These are phyloP conservation scores for Enteromius radiatus DNA, from an alignment of 2,797 vertebrate genomes.

Conservation along the genomic window DNA sequence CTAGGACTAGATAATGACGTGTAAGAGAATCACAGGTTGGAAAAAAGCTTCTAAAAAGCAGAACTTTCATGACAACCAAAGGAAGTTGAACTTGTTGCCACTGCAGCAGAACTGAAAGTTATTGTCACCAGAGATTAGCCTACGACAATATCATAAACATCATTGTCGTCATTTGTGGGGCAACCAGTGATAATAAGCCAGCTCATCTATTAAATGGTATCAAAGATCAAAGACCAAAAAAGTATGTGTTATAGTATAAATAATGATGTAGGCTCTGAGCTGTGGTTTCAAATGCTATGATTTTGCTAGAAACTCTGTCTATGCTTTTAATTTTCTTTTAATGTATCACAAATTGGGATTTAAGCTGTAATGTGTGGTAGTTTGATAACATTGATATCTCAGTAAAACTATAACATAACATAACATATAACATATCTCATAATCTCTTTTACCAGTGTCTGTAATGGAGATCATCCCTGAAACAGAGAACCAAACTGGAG, in stretches of 20 bases:
- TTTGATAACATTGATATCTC: neutral
- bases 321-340: neutral
- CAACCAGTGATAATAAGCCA: neutral
- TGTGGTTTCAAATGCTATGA: neutral
- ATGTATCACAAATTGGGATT: neutral
- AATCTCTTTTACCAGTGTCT: conserved; percentile 3
- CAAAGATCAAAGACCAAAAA: neutral
- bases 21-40: neutral
- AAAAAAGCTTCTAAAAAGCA: conserved; percentile 20
- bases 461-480: rapidly evolving
- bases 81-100: conserved; percentile 9
- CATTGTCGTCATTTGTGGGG: neutral
- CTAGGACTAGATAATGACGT: neutral
- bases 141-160: neutral
- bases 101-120: conserved; percentile 27
- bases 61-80: conserved; percentile 12
- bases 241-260: neutral
- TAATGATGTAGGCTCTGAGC: neutral
- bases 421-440: too few relatives aligned
- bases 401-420: neutral
- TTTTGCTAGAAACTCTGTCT: neutral
- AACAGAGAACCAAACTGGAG: rapidly evolving
- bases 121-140: neutral
- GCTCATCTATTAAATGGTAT: neutral
- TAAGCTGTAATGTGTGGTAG: neutral